A percentile compares a stretch with the other conserved stretches of the same genome.
Conservation (phyloP, 1,140 invertebrate species). For the Drosophila kikkawai region DNA sequence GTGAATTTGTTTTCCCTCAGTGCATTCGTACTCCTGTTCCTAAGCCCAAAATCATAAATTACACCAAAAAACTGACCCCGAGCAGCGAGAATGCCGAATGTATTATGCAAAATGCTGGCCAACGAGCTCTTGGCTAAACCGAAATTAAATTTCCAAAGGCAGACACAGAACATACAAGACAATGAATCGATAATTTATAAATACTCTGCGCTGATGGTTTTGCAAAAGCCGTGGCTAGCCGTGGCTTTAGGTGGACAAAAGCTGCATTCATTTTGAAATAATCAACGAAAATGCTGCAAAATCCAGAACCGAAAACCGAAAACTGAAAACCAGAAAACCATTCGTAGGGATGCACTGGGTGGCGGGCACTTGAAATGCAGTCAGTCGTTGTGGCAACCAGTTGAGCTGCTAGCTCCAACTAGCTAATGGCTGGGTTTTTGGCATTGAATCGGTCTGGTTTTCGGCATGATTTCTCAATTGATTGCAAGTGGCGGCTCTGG, state of each 20-base stretch:
- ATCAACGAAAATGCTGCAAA: slow-evolving; percentile 22
- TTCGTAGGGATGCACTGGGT: not conserved
- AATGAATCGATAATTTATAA: slow-evolving; percentile 46
- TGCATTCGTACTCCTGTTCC: not conserved
- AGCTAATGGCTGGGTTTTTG: slow-evolving; percentile 42
- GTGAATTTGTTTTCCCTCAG: not conserved
- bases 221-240: not conserved
- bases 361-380: slow-evolving; percentile 23
- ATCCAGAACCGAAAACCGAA: slow-evolving; percentile 1
- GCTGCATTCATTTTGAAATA: slow-evolving; percentile 36
- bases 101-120: slow-evolving; percentile 30
- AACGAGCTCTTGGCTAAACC: not conserved
- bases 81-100: slow-evolving; percentile 8
- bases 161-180: slow-evolving; percentile 11
- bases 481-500: slow-evolving; percentile 40
- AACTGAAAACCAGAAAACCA: slow-evolving; percentile 15
- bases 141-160: slow-evolving; percentile 17
- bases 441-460: slow-evolving; percentile 51
- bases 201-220: slow-evolving; percentile 21
- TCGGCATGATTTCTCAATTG: slow-evolving; percentile 72
- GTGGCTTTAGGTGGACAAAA: slow-evolving; percentile 20
- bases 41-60: slow-evolving; percentile 67
- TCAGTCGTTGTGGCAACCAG: slow-evolving; percentile 55
- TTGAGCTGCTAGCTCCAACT: slow-evolving; percentile 43
- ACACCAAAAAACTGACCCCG: slow-evolving; percentile 61